These are phyloP conservation scores for Dendrocopos noguchii DNA, from an alignment of 2,113 vertebrate genomes.

Conservation along the genomic window DNA sequence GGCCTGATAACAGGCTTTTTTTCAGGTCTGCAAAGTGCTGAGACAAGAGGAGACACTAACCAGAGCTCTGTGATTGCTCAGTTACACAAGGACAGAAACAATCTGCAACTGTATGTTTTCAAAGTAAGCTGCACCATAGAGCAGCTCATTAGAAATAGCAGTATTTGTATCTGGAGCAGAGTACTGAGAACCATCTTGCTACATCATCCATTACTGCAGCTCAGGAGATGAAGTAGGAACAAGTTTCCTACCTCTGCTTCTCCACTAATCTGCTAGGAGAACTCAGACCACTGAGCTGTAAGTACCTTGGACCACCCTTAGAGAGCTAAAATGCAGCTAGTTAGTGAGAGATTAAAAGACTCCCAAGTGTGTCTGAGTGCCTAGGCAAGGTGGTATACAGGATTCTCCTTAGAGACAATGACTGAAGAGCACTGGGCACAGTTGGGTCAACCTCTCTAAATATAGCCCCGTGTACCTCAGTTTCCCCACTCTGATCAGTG, in stretches of 20 bases:
- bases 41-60: not conserved
- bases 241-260: not conserved
- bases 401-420: not conserved
- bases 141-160: not conserved
- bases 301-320: not conserved
- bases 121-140: fast-evolving
- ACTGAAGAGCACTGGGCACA: not conserved
- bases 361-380: not conserved
- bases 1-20: not conserved
- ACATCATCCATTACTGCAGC: not conserved
- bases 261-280: not conserved
- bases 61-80: not conserved
- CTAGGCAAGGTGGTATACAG: not conserved
- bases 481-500: not conserved
- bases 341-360: not conserved
- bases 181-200: not conserved
- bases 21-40: not conserved
- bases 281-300: slow-evolving; percentile 10
- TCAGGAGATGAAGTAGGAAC: not conserved
- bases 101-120: not conserved
- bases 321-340: not conserved
- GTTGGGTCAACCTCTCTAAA: not conserved
- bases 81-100: not conserved
- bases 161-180: not conserved
- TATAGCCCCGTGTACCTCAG: not conserved